A percentile compares a stretch with the other conserved stretches of the same genome.
Conservation (phyloP, 2,113 vertebrate species). For the Ptilonorhynchus violaceus region DNA sequence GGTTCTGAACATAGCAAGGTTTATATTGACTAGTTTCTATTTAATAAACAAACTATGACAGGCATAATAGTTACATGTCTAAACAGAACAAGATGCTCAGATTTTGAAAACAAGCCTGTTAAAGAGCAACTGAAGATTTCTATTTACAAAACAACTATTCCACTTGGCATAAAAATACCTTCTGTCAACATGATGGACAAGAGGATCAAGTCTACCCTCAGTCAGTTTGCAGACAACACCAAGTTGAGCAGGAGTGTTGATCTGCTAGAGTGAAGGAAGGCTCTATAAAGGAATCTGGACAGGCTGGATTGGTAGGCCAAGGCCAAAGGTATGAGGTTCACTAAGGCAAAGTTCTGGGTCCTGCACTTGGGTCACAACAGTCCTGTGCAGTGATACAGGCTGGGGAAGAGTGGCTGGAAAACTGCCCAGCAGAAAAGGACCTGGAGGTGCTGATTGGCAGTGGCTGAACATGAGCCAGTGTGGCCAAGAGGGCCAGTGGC, state of each 20-base stretch:
- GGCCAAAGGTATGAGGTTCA: neutral
- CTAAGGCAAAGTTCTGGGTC: neutral
- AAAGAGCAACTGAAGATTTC: slow-evolving; percentile 47
- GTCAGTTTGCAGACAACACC: neutral
- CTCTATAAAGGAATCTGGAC: neutral
- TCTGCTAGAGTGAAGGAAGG: neutral
- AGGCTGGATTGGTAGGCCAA: neutral
- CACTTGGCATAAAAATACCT: slow-evolving; percentile 18
- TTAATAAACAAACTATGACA: slow-evolving; percentile 56
- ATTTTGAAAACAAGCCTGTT: slow-evolving; percentile 34
- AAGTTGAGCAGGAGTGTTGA: neutral
- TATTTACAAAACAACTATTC: slow-evolving; percentile 7
- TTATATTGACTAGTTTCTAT: slow-evolving; percentile 42
- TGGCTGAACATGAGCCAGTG: accelerated
- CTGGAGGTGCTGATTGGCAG: neutral
- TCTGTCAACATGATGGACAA: neutral
- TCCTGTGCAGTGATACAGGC: neutral
- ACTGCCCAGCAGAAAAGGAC: neutral
- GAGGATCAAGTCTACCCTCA: neutral
- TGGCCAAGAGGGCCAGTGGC: neutral
- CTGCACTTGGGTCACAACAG: neutral
- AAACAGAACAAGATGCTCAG: slow-evolving; percentile 39
- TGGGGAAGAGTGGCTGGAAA: neutral
- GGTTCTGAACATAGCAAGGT: slow-evolving; percentile 35
- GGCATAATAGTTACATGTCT: slow-evolving; percentile 39